phyloP scores from a whole-genome alignment of 1,140 invertebrate genomes.

The Rhopalosiphum padi region DNA sequence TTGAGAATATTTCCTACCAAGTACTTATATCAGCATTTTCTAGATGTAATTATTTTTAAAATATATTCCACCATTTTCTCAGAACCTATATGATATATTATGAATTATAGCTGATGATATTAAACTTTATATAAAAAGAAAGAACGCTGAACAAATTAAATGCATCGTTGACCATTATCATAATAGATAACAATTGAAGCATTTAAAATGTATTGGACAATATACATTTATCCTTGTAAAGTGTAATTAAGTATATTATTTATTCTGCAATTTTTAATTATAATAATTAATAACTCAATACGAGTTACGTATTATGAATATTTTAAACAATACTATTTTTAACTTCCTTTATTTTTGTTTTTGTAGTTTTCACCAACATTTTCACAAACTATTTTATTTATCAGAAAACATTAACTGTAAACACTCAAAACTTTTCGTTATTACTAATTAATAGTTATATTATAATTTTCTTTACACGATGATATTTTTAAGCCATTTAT shows the following conservation, averaged over 20 bases:
- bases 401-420: neutral
- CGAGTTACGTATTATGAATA: neutral
- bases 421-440: neutral
- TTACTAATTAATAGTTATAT: neutral
- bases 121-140: neutral
- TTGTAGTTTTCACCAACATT: neutral
- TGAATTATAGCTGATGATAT: neutral
- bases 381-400: neutral
- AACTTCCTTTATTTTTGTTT: neutral
- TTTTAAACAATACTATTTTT: neutral
- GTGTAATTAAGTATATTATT: neutral
- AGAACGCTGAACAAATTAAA: neutral
- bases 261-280: neutral
- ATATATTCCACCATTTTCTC: neutral
- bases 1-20: neutral
- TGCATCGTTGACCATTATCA: neutral
- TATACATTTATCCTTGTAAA: neutral
- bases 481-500: neutral
- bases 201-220: neutral
- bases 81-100: neutral
- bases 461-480: neutral
- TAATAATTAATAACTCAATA: neutral
- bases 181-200: neutral
- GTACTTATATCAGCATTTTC: neutral
- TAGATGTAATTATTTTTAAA: neutral